Evolutionary conservation across 2,113 vertebrate species (phyloP).

Genomic region (Todiramphus saurophagus): DNA sequence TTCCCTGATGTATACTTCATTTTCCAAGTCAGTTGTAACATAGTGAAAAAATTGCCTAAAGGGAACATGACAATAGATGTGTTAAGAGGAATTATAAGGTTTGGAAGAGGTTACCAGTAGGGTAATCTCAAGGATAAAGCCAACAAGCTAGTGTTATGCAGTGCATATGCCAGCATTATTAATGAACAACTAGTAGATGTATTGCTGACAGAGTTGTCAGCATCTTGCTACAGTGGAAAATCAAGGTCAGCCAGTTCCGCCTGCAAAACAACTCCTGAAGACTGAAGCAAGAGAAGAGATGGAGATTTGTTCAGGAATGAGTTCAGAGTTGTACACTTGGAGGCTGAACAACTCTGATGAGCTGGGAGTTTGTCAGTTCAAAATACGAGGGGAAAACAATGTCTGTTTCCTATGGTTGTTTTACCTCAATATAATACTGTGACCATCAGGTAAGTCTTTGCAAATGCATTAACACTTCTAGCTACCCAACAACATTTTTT

Average conservation of each 20-base stretch:
- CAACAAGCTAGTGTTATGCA: not conserved
- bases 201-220: constrained; percentile 5
- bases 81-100: not conserved
- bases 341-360: not conserved
- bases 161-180: not conserved
- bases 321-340: not conserved
- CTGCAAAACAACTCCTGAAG: not conserved
- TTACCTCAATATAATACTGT: fast-evolving
- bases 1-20: not conserved
- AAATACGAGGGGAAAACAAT: not conserved
- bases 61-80: not conserved
- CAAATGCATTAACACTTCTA: not conserved
- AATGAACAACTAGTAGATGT: not conserved
- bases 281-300: not conserved
- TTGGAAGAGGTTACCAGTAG: not conserved
- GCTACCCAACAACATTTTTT: not conserved
- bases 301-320: not conserved
- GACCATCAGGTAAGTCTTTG: not conserved
- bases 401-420: not conserved
- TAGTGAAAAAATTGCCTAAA: not conserved
- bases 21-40: not conserved
- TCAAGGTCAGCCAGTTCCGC: constrained; percentile 24
- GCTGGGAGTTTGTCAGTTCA: not conserved
- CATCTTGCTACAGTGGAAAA: not conserved
- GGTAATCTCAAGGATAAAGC: not conserved